phyloP scores from a whole-genome alignment of 2,797 vertebrate genomes.

The Alca torda region DNA sequence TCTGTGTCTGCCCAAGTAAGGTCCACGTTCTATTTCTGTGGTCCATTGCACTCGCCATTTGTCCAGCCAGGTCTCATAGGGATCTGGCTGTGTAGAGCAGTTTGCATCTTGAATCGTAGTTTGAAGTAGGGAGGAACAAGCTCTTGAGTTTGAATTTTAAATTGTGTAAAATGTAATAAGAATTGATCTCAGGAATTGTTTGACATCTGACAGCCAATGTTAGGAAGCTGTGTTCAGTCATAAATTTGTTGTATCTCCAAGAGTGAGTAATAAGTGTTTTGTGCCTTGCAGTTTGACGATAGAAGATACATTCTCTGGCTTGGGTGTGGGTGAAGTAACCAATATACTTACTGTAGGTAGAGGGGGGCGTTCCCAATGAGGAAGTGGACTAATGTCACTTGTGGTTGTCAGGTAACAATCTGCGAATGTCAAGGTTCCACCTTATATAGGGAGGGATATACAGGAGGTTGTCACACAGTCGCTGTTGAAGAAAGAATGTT shows the following conservation, averaged over 20 bases:
- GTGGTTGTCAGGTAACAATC: not conserved
- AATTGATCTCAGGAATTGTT: not conserved
- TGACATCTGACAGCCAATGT: not conserved
- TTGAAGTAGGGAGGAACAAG: not conserved
- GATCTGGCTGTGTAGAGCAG: not conserved
- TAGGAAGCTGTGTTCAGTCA: not conserved
- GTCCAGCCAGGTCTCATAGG: not conserved
- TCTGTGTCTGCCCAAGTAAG: not conserved
- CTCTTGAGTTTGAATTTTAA: not conserved
- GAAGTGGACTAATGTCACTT: not conserved
- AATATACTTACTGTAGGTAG: not conserved
- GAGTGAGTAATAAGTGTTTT: not conserved
- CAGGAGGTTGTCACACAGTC: not conserved
- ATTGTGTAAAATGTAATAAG: not conserved
- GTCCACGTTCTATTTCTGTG: accelerated
- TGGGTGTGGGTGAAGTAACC: not conserved
- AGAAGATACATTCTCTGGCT: not conserved
- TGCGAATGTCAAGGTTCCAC: not conserved
- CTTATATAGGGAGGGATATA: not conserved
- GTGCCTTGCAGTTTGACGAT: not conserved
- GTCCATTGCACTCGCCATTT: accelerated
- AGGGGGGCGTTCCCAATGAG: not conserved
- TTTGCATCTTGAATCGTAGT: not conserved
- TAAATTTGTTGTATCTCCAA: not conserved
- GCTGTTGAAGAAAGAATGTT: not conserved